These are phyloP conservation scores for Apocrypta bakeri DNA, from an alignment of 1,140 invertebrate genomes.

Conservation along the genomic window DNA sequence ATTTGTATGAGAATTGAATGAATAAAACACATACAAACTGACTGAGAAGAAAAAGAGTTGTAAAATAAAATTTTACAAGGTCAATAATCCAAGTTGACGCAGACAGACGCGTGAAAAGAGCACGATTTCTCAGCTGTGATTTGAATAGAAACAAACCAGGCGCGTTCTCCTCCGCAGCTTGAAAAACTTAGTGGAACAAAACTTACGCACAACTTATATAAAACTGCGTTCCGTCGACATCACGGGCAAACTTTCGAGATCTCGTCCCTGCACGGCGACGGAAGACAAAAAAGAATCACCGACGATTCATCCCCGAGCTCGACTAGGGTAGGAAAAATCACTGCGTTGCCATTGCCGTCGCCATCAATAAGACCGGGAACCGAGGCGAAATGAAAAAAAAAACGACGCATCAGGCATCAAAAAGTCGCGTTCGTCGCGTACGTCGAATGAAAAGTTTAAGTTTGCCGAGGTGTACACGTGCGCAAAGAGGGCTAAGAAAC, in stretches of 20 bases:
- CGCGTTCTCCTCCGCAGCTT: neutral
- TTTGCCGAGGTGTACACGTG: neutral
- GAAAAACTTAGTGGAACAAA: neutral
- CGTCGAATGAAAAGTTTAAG: slow-evolving; percentile 38
- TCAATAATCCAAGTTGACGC: neutral
- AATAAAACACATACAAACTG: too few species aligned
- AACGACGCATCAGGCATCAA: neutral
- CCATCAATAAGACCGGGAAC: slow-evolving; percentile 27
- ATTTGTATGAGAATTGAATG: neutral
- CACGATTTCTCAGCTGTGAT: neutral
- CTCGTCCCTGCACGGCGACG: neutral
- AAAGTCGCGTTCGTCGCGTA: neutral
- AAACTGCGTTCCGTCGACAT: slow-evolving; percentile 25
- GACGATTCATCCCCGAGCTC: slow-evolving; percentile 33
- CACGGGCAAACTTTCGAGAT: slow-evolving; percentile 37
- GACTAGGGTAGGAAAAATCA: slow-evolving; percentile 32
- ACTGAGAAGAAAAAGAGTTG: too few species aligned
- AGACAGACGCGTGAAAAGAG: neutral
- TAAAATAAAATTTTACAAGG: slow-evolving; percentile 20
- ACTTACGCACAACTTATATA: neutral
- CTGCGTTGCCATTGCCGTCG: slow-evolving; percentile 6
- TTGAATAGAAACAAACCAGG: slow-evolving; percentile 23
- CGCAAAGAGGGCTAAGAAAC: slow-evolving; percentile 42
- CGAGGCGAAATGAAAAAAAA: neutral
- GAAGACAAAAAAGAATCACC: slow-evolving; percentile 22